Conservation (phyloP, 2,888 invertebrate genomes). For the Agrotis ipsilon region DNA sequence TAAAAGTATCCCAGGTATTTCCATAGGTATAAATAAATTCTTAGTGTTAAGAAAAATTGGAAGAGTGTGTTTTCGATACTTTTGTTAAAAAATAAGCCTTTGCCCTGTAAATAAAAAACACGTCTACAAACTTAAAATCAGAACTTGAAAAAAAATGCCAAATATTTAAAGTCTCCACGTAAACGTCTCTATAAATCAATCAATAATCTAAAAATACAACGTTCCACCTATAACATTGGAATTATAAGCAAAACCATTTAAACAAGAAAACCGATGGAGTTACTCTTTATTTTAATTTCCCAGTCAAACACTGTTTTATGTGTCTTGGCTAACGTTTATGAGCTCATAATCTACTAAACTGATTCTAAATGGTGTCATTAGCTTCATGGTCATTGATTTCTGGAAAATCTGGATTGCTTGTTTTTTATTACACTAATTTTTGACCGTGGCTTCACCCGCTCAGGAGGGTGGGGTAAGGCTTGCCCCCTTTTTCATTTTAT, state of each 20-base stretch:
- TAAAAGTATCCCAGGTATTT: too few species aligned
- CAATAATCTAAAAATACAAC: conserved; percentile 6
- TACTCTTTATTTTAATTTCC: conserved; percentile 26
- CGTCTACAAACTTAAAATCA: accelerated
- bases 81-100: neutral
- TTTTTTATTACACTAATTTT: neutral
- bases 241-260: neutral
- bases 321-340: conserved; percentile 16
- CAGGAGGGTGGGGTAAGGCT: too few species aligned
- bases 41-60: too few species aligned
- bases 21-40: too few species aligned
- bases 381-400: conserved; percentile 5
- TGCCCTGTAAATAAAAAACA: neutral
- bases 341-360: conserved; percentile 21
- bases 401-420: neutral
- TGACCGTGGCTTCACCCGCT: too few species aligned
- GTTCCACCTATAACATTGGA: conserved; percentile 10
- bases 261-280: conserved; percentile 14
- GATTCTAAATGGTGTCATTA: conserved; percentile 20
- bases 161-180: neutral
- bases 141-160: neutral
- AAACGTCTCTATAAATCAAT: conserved; percentile 3
- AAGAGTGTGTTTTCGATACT: too few species aligned
- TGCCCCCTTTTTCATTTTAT: too few species aligned
- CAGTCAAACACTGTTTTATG: conserved; percentile 48